These are phyloP conservation scores for Odontamblyopus lacepedii DNA, from an alignment of 2,797 vertebrate genomes.

Conservation along the genomic window DNA sequence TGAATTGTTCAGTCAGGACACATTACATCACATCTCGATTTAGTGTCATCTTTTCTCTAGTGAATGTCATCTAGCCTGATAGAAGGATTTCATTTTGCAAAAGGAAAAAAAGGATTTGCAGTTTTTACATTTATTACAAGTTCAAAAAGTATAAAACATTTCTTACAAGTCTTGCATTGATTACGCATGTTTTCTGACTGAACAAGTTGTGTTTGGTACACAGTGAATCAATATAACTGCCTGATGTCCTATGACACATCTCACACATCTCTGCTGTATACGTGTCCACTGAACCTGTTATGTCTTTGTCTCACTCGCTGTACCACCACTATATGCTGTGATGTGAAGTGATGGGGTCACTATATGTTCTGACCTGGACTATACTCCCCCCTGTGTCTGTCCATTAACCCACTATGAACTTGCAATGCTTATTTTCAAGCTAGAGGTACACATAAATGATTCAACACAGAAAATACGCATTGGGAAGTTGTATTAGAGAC, in stretches of 20 bases:
- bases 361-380: constrained; percentile 36
- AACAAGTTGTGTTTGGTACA: neutral
- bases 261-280: constrained; percentile 45
- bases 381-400: constrained; percentile 44
- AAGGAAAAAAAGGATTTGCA: neutral
- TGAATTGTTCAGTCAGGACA: constrained; percentile 11
- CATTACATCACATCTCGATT: neutral
- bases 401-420: constrained; percentile 45
- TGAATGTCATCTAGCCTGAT: neutral
- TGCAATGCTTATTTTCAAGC: constrained; percentile 8
- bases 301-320: constrained; percentile 43
- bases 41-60: neutral
- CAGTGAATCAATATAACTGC: constrained; percentile 27
- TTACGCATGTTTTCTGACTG: constrained; percentile 1
- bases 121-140: neutral
- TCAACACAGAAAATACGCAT: neutral
- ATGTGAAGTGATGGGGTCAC: constrained; percentile 56
- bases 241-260: constrained; percentile 37
- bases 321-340: constrained; percentile 38
- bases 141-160: too few relatives aligned
- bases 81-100: neutral
- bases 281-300: constrained; percentile 56
- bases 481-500: neutral
- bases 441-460: neutral
- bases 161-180: neutral